Evolutionary conservation across 2,113 vertebrate species (phyloP).

Genomic region (Anoplopoma fimbria): DNA sequence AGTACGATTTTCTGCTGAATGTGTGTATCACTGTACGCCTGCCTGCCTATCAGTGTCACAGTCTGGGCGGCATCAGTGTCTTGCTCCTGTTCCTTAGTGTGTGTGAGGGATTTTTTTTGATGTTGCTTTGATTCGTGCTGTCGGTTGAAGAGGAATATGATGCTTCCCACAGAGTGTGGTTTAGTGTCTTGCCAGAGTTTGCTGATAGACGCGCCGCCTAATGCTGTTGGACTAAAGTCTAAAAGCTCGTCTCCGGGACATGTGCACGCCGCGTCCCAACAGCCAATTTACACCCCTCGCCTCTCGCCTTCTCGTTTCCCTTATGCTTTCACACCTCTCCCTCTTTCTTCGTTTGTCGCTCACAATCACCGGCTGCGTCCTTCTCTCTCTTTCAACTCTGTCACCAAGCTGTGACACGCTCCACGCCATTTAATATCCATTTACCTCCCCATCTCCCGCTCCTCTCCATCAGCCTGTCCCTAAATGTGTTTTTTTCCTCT

Average conservation of each 20-base stretch:
- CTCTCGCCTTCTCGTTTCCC: conserved; percentile 36
- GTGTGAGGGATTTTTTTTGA: conserved; percentile 14
- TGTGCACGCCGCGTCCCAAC: conserved; percentile 25
- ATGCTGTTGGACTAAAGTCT: conserved; percentile 72
- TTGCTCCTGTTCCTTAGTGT: conserved; percentile 1
- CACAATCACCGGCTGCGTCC: conserved; percentile 55
- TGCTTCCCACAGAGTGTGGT: conserved; percentile 63
- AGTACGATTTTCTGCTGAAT: background rate
- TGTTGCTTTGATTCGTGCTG: conserved; percentile 41
- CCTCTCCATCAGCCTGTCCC: conserved; percentile 40
- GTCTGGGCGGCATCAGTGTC: conserved; percentile 9
- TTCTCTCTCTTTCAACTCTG: conserved; percentile 53
- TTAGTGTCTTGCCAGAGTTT: conserved; percentile 60
- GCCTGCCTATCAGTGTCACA: conserved; percentile 33
- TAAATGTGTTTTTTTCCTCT: conserved; percentile 63
- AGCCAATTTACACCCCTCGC: conserved; percentile 68
- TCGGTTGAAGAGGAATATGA: conserved; percentile 58
- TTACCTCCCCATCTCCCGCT: conserved; percentile 45
- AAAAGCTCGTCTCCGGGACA: conserved; percentile 64
- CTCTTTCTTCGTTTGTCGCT: conserved; percentile 56
- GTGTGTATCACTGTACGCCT: background rate
- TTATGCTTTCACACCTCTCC: conserved; percentile 54
- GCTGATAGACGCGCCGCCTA: conserved; percentile 74
- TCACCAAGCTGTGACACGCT: conserved; percentile 50
- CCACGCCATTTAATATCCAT: conserved; percentile 56